Evolutionary conservation across 2,113 vertebrate genomes (phyloP), one percentile per base, ranked within the genome.

Genomic region (Engraulis encrasicolus): DNA sequence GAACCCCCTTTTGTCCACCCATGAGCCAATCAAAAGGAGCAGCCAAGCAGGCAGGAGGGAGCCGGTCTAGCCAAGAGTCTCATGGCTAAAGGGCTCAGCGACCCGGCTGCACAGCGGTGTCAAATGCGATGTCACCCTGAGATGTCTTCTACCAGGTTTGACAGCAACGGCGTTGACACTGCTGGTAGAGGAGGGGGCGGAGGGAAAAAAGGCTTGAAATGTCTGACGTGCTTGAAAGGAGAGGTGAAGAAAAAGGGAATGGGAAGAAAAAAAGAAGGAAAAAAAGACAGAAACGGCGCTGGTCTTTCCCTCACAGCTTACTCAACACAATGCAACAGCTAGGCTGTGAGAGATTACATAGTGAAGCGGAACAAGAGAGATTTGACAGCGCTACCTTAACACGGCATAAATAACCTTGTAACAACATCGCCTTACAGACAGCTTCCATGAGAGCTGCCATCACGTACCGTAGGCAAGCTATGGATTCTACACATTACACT

Each of bases 251-350:
- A 14, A 15, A 15, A 45, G 9, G 40, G 9, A 9, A 45, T 45
- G 40, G 12, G 17, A 74, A 34, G 23, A 9, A 31, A 31, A 27
- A 27, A 27, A 14, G 66, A n/a, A n/a, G 66, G 17, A 23, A 66
- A 27, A 66, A 5, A 61, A 66, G 9, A 66, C 20, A 66, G n/a
- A 81, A 80, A 80, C 83, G 34, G 48, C 52, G 84, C 71, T 15
- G 84, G 66, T 66, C 84, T 81, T n/a, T 80, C 40, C 54, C 81
- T 85, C 48, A 85, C 79, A 85, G 84, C 80, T 85, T 85, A 85
- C 79, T 17, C 79, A 85, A 81, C 83, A 85, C 84, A 85, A 85
- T 81, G 48, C 48, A 54, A 85, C 20, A 77, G 79, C 84, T n/a
- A n/a, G 77, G 81, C 84, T 81, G 79, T n/a, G 23, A 74, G 14